Evolutionary conservation across 64 coral and sea anemone species (phyloP), one percentile per base, ranked within the genome.

Genomic region (Catalaphyllia jardinei): DNA sequence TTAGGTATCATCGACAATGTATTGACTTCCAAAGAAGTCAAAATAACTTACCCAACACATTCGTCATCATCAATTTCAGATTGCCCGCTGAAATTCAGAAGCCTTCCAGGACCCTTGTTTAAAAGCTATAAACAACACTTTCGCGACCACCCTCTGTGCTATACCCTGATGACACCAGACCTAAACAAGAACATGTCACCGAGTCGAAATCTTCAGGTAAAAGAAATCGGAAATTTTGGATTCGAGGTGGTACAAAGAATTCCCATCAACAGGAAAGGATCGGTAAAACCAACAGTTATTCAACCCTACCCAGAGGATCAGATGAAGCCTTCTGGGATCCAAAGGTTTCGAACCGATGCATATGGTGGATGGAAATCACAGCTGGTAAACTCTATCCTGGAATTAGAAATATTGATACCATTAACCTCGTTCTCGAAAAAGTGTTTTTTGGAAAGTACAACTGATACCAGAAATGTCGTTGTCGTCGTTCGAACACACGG

Each of bases 81-180:
- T 29, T 85, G 33, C 42, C 12, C 81, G 17, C 10, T 27, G 10
- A 85, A 24, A 8, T 52, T 71, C 38, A 51, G 35, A 35, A 4
- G 65, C 31, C 81, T 85, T 38, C 81, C 62, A 52, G n/a, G 49
- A 29, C 18, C 81, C 13, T 20, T 85, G 64, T 85, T 71, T 71
- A n/a, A 4, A 22, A 46, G 10, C 0, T 71, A 85, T 14, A 6
- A 7, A 3, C 10, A 14, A 17, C 13, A 71, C 20, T 71, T 85
- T 25, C 38, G 39, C 18, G 81, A 85, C 4, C 65, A 69, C 0
- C 81, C 81, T 8, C 12, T 38, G 16, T 85, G 81, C 71, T 85
- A 71, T 51, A 85, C 81, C 2, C 62, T 71, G 39, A 85, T 85
- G 11, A 71, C 63, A 85, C 62, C 81, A 28, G 62, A 85, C 67